Base-by-base conservation (phyloP, 2,888 invertebrate genomes). In the Marronus borbonicus region DNA sequence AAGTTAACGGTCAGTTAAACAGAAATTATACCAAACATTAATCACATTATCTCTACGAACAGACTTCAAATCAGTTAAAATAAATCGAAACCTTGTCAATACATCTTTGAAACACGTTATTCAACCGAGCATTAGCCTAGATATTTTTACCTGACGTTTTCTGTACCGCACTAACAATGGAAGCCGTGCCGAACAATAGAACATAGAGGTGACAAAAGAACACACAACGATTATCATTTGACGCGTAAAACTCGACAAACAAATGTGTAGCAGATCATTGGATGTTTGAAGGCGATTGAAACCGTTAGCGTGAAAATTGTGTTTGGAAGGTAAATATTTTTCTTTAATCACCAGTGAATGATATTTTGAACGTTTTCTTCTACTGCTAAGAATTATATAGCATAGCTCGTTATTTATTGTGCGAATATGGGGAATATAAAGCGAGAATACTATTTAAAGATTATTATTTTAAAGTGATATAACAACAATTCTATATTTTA, bases 291-390 rank as follows among this genome's bases (percentile, higher is more conserved):
- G 76, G 81, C 80, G 81, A 81, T 82, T 81, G 81, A 77, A 78
- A 80, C 83, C 82, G 83, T 82, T 82, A 81, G 82, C 81, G 82
- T 81, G 81, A 81, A 85, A 84, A 84, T 83, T 84, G 80, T 85
- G 83, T 84, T 85, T 85, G 79, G 82, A 86, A 85, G 84, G 84
- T 85, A 85, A 85, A 86, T 86, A 85, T 86, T 86, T 84, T 86
- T 85, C 84, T 86, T 86, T 85, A 85, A 86, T 86, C 85, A 85
- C 10, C 58, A 36, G 31, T 66, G 39, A 69, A 69, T 66, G 55
- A 76, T 36, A 28, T 64, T 36, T 36, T 64, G 55, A 49, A 64
- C 50, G 28, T 50, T 65, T 76, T 65, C 31, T 12, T 58, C 12
- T 49, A n/a, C 31, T 31, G 12, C 4, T 65, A 76, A 5, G n/a